These are phyloP conservation scores for Bufo bufo DNA, from an alignment of 2,113 vertebrate species.

Conservation along the genomic window DNA sequence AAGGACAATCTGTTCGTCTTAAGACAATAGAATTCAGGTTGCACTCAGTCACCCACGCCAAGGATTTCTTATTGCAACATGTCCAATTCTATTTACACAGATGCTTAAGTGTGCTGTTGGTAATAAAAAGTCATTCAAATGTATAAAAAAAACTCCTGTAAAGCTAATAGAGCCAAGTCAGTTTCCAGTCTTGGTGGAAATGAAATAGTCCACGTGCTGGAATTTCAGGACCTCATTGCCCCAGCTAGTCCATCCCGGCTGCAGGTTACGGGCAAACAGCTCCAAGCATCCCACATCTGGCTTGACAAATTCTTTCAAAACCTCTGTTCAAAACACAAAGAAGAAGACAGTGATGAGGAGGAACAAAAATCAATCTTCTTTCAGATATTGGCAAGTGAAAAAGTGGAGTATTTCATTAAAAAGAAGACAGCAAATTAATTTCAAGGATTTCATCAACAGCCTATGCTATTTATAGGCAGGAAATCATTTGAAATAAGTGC, in stretches of 20 bases:
- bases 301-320: slow-evolving; percentile 82
- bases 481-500: slow-evolving; percentile 70
- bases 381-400: slow-evolving; percentile 61
- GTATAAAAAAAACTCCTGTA: slow-evolving; percentile 26
- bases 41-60: slow-evolving; percentile 15
- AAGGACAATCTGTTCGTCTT: slow-evolving; percentile 32
- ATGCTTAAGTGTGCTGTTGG: slow-evolving; percentile 25
- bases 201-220: slow-evolving; percentile 86
- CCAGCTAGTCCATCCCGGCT: slow-evolving; percentile 96
- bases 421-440: slow-evolving; percentile 70
- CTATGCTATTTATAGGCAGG: slow-evolving; percentile 70
- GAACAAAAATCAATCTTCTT: slow-evolving; percentile 60
- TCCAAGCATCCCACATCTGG: slow-evolving; percentile 81
- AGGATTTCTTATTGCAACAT: slow-evolving; percentile 46
- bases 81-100: slow-evolving; percentile 35
- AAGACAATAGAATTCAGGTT: slow-evolving; percentile 31
- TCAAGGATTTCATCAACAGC: slow-evolving; percentile 68
- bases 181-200: slow-evolving; percentile 59
- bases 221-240: slow-evolving; percentile 97
- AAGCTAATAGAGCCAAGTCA: slow-evolving; percentile 54
- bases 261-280: slow-evolving; percentile 91
- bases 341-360: slow-evolving; percentile 56
- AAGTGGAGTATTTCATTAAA: slow-evolving; percentile 64
- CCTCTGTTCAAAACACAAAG: slow-evolving; percentile 69
- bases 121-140: slow-evolving; percentile 52